phyloP scores from a whole-genome alignment of 2,113 vertebrate genomes.

The Forbesichthys agassizii region DNA sequence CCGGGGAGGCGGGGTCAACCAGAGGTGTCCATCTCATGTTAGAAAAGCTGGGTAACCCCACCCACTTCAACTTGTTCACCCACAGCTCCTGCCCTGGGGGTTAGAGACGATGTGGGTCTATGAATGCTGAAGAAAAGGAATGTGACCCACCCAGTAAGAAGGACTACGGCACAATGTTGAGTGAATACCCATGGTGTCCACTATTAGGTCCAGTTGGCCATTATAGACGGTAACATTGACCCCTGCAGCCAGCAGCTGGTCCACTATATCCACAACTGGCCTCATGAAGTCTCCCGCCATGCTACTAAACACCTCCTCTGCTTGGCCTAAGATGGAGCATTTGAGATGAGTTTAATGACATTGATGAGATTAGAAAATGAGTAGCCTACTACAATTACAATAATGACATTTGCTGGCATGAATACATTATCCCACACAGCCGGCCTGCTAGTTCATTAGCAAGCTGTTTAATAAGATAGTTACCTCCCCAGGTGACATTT shows the following conservation, averaged over 20 bases:
- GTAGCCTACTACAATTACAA: too few species aligned
- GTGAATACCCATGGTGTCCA: conserved; percentile 90
- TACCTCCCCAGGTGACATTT: conserved; percentile 94
- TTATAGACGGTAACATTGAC: conserved; percentile 92
- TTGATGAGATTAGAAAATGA: too few species aligned
- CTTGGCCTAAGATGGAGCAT: conserved; percentile 77
- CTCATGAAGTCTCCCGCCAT: conserved; percentile 96
- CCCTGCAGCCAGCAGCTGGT: conserved; percentile 81
- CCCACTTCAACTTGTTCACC: conserved; percentile 89
- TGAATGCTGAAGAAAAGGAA: too few species aligned
- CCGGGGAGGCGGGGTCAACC: conserved; percentile 68
- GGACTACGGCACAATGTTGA: too few species aligned
- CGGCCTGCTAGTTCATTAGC: too few species aligned
- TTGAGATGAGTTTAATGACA: background rate
- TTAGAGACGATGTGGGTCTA: background rate
- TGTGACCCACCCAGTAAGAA: too few species aligned
- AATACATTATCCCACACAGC: too few species aligned
- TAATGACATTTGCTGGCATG: too few species aligned
- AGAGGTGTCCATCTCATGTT: conserved; percentile 84
- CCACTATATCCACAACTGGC: conserved; percentile 84
- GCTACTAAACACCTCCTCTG: conserved; percentile 79
- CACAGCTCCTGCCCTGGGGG: conserved; percentile 89
- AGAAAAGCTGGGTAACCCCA: conserved; percentile 76
- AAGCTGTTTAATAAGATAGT: too few species aligned
- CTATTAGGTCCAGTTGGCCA: conserved; percentile 95